Evolutionary conservation across 2,888 invertebrate genomes (phyloP).

Genomic region (Lithophane ornitopus): DNA sequence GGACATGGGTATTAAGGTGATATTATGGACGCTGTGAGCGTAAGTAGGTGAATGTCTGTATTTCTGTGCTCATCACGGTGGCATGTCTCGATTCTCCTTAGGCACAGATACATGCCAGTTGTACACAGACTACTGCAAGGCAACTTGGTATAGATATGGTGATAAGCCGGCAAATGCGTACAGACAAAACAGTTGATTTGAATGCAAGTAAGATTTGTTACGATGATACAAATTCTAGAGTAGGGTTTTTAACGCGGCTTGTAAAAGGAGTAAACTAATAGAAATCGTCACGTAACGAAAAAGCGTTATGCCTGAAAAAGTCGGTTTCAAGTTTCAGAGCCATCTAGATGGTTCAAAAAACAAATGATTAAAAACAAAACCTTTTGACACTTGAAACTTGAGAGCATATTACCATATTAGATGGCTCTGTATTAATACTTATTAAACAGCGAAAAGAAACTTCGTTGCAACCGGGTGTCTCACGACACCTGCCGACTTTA

Average conservation of each 20-base stretch:
- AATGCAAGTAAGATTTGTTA: neutral
- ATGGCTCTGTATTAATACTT: too few relatives aligned
- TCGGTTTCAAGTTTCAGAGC: too few relatives aligned
- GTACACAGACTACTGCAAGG: conserved; percentile 1
- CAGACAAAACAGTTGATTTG: neutral
- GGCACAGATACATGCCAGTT: conserved; percentile 38
- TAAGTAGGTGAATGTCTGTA: conserved; percentile 59
- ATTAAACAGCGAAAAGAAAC: too few relatives aligned
- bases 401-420: too few relatives aligned
- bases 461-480: too few relatives aligned
- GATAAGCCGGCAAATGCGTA: neutral
- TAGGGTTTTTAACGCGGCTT: neutral
- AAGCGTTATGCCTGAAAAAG: too few relatives aligned
- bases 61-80: conserved; percentile 30
- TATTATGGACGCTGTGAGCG: conserved; percentile 48
- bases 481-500: too few relatives aligned
- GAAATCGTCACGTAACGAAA: too few relatives aligned
- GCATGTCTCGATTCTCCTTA: conserved; percentile 41
- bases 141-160: conserved; percentile 1
- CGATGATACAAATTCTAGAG: neutral
- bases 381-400: too few relatives aligned
- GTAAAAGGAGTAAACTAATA: too few relatives aligned
- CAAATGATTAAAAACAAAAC: too few relatives aligned
- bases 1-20: conserved; percentile 21
- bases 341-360: too few relatives aligned